A percentile compares a stretch with the other conserved stretches of the same genome.
Evolutionary conservation across 2,113 vertebrate species (phyloP).

Genomic region (Rhagologus leucostigma): DNA sequence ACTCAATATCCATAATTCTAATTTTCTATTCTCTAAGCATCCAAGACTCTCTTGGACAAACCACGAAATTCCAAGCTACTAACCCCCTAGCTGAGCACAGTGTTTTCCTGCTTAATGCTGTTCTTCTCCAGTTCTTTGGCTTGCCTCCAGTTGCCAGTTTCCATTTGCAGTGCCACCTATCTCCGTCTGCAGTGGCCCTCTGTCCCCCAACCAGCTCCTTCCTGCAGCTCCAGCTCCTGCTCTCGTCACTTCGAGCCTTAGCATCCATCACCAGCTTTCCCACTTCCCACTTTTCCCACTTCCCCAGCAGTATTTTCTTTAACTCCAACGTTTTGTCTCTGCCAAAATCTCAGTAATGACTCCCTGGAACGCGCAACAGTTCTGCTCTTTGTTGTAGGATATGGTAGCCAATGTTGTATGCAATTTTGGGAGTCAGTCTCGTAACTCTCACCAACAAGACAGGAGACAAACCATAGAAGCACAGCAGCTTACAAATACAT

Average conservation of each 20-base stretch:
- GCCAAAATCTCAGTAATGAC: neutral
- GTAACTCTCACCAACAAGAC: neutral
- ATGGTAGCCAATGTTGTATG: neutral
- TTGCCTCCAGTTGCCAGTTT: neutral
- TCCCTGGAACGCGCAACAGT: neutral
- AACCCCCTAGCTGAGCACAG: neutral
- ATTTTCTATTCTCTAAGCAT: neutral
- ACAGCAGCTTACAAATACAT: neutral
- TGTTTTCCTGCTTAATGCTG: neutral
- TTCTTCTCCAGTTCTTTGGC: neutral
- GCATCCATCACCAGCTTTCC: neutral
- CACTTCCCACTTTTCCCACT: no score
- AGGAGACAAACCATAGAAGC: neutral
- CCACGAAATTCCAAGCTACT: neutral
- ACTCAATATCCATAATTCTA: neutral
- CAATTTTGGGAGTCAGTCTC: neutral
- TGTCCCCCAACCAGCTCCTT: neutral
- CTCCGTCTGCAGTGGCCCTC: neutral
- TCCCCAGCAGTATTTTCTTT: neutral
- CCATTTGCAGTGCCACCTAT: neutral
- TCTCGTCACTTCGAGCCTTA: accelerated
- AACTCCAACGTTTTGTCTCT: neutral
- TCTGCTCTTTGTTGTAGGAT: neutral
- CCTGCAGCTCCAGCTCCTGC: neutral
- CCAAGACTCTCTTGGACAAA: neutral